Evolutionary conservation across 2,888 invertebrate genomes (phyloP), one percentile per base, ranked within the genome.

Genomic region (Ectemnius lituratus): DNA sequence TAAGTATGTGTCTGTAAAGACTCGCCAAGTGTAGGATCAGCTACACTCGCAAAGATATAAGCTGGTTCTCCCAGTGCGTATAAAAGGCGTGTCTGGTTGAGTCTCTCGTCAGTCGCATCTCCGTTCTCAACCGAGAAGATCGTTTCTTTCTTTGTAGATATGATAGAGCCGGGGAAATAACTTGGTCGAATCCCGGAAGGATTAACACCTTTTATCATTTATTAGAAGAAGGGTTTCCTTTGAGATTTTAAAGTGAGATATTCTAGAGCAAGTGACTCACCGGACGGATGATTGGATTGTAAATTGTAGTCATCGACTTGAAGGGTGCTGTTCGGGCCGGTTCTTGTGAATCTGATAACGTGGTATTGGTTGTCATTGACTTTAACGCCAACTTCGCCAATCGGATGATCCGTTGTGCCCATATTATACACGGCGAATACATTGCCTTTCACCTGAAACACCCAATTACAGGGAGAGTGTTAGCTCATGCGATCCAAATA

Each of bases 321-420:
- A 58, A 99, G 92, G 0, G 98, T 96, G 0, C 98, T 96, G 86
- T 98, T 96, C 66, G 97, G 96, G 8, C 98, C 98, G 69, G 94
- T 95, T 80, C 98, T 93, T 3, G 95, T 96, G 90, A 99, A 98
- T 82, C 97, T 92, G 1, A 98, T 95, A 56, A 98, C 97, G 92
- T 99, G 99, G 91, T 98, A 98, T 57, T 95, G 94, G 81, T 98
- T 97, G 88, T 99, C 98, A 88, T 98, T 98, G 4, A 98, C 97
- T 89, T 96, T 95, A 3, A 96, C 94, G n/a, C 95, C 95, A 85
- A 96, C 95, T 88, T 98, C 97, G 0, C 97, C 98, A 28, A 98
- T 93, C 0, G 97, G 97, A 88, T 97, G 95, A 88, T 98, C 97
- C 69, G 95, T 95, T 0, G 97, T 97, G 0, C 98, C 98, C 91